Evolutionary conservation across 2,113 vertebrate species (phyloP).

Genomic region (Clarias batrachus): DNA sequence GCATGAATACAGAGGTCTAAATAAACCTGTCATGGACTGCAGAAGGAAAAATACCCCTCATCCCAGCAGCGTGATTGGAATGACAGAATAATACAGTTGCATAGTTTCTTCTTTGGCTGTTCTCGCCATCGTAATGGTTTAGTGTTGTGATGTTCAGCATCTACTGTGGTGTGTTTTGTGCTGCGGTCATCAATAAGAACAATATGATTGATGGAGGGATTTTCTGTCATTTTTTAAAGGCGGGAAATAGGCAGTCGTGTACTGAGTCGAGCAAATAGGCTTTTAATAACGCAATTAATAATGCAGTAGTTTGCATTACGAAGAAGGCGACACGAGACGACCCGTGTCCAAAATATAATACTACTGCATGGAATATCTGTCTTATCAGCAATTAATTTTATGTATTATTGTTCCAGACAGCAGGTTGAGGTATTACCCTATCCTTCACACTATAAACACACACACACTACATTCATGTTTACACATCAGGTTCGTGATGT

Average conservation of each 20-base stretch:
- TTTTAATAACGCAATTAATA: background rate
- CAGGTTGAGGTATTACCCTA: background rate
- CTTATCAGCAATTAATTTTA: background rate
- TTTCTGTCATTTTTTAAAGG: background rate
- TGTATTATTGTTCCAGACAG: background rate
- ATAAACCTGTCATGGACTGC: slow-evolving; percentile 12
- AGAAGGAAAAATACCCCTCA: background rate
- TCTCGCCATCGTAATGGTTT: background rate
- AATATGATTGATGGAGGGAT: background rate
- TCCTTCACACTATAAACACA: no score
- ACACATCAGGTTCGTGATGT: no score
- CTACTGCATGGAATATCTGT: background rate
- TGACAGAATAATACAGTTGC: slow-evolving; percentile 12
- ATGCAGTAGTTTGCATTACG: background rate
- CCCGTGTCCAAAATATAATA: background rate
- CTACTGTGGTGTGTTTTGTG: background rate
- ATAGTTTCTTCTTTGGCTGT: background rate
- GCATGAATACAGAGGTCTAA: background rate
- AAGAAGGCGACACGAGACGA: background rate
- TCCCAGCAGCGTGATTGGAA: background rate
- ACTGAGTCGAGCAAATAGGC: background rate
- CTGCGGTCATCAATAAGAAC: background rate
- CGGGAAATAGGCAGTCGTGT: background rate
- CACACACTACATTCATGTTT: no score
- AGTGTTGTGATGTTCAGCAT: background rate